A percentile compares a stretch with the other conserved stretches of the same genome.
Conservation (phyloP, 2,888 invertebrate species). For the Dione juno region DNA sequence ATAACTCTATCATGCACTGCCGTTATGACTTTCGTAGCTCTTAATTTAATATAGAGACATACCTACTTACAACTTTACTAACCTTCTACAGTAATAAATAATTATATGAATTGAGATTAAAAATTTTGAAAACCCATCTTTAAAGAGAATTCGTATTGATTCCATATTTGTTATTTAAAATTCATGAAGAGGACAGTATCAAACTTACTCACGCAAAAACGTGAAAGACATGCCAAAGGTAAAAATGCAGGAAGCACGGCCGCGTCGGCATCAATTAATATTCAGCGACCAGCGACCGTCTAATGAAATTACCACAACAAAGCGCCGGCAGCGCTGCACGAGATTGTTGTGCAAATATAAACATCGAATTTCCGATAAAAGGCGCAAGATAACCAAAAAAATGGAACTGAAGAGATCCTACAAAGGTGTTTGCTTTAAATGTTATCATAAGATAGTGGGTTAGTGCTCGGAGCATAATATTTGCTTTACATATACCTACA, state of each 20-base stretch:
- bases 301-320: conserved; percentile 81
- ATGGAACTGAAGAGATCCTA: conserved; percentile 39
- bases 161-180: conserved; percentile 9
- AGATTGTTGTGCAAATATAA: conserved; percentile 77
- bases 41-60: conserved; percentile 18
- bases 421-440: conserved; percentile 40
- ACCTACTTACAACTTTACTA: not conserved
- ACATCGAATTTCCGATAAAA: conserved; percentile 74
- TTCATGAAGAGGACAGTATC: conserved; percentile 23
- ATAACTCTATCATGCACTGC: conserved; percentile 32
- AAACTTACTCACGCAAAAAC: conserved; percentile 25
- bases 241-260: conserved; percentile 57
- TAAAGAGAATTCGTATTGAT: conserved; percentile 3
- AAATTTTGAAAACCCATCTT: not conserved
- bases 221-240: conserved; percentile 46
- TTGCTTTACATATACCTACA: not conserved
- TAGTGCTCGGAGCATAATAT: conserved; percentile 12
- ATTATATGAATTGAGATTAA: not conserved
- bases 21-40: conserved; percentile 27
- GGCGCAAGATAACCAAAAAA: conserved; percentile 46
- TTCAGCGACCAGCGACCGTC: conserved; percentile 69
- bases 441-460: conserved; percentile 32
- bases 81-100: not conserved
- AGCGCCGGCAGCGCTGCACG: conserved; percentile 62
- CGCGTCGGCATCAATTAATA: conserved; percentile 67